Evolutionary conservation across 1,140 invertebrate species (phyloP), one percentile per base, ranked within the genome.

Genomic region (Drosophila bifasciata): DNA sequence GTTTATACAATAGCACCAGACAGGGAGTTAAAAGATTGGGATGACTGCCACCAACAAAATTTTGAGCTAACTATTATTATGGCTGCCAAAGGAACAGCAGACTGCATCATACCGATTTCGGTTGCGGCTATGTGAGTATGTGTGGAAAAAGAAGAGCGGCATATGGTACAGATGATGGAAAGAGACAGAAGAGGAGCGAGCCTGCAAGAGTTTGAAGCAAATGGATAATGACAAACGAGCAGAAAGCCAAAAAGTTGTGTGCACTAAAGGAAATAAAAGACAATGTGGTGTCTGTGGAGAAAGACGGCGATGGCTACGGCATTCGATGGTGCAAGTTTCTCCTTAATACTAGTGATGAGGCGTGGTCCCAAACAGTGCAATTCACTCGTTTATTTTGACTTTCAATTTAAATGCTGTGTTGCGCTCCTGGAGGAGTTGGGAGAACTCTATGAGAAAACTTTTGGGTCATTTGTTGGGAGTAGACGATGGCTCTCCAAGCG

Each of bases 61-160:
- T 43, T 66, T 43, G 74, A 75, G 71, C 74, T 74, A 75, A 74
- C 70, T 66, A 66, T 74, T 66, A 66, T 74, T 68, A 68, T 56
- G 64, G 62, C 62, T 40, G 71, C 50, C 50, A 40, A 40, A 19
- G 46, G 40, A 56, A 46, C 68, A 48, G 23, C 23, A 7, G 23
- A 57, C 63, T 64, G 45, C 59, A 32, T 75, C 70, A 75, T 75
- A 66, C 70, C 71, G 70, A 57, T 66, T 75, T 53, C 70, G 59
- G 23, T 41, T 72, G 48, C 56, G 21, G 4, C 19, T 3, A 1
- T 19, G 3, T 3, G 19, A 19, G 19, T 19, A 58, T 59, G 51
- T 70, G 49, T 36, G n/a, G n/a, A n/a, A 53, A 72, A 40, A 11
- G 28, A 3, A 11, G 28, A 32, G 32, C 11, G 5, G 32, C 32